phyloP scores from a whole-genome alignment of 2,113 vertebrate genomes.

The Lanius ludovicianus region DNA sequence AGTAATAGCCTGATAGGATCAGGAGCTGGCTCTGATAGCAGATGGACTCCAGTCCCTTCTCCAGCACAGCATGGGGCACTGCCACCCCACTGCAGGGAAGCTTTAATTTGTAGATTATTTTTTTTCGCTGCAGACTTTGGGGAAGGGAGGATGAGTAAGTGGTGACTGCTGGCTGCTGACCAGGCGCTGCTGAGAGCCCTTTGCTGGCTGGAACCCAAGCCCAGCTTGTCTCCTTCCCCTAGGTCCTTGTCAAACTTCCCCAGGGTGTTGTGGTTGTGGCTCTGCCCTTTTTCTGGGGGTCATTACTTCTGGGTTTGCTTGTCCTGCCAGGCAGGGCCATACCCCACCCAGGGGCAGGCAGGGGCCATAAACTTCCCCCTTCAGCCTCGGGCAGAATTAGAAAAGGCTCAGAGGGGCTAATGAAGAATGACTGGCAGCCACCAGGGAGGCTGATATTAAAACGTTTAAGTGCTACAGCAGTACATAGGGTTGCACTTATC shows the following conservation, averaged over 20 bases:
- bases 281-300: background rate
- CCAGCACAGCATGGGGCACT: background rate
- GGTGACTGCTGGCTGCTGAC: conserved; percentile 3
- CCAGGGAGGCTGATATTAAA: background rate
- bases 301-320: background rate
- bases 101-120: background rate
- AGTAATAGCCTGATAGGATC: conserved; percentile 30
- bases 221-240: background rate
- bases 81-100: background rate
- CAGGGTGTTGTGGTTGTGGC: fast-evolving
- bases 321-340: fast-evolving
- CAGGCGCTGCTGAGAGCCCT: background rate
- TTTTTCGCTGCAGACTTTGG: background rate
- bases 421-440: background rate
- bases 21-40: conserved; percentile 9
- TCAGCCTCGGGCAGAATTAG: background rate
- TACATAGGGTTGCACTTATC: background rate
- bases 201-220: background rate
- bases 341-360: background rate
- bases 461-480: background rate
- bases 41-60: background rate
- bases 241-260: background rate
- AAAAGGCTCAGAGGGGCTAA: background rate
- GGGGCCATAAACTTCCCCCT: background rate
- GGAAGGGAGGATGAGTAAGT: background rate